Conservation (phyloP, 1,140 invertebrate species). For the Trigoniulus corallinus region DNA sequence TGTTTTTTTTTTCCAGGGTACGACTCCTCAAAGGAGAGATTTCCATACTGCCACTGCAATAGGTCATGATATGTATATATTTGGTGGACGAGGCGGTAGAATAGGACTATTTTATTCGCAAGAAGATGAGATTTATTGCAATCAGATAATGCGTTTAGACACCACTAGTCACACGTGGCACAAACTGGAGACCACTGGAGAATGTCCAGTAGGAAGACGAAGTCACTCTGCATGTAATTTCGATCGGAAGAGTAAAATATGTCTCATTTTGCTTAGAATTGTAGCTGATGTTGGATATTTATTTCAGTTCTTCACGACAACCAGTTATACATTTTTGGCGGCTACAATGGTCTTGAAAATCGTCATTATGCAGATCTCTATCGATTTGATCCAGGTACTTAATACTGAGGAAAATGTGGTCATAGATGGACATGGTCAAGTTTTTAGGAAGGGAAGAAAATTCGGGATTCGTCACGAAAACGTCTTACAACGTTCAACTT, state of each 20-base stretch:
- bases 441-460: too few species aligned
- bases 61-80: constrained; percentile 60
- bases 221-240: constrained; percentile 70
- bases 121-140: constrained; percentile 53
- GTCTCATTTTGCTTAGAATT: too few species aligned
- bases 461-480: too few species aligned
- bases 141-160: constrained; percentile 58
- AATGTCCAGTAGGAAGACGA: constrained; percentile 48
- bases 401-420: not conserved
- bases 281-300: too few species aligned
- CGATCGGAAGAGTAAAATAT: too few species aligned
- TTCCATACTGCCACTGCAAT: constrained; percentile 69
- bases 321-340: constrained; percentile 70
- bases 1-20: constrained; percentile 31
- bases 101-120: constrained; percentile 42
- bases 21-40: constrained; percentile 52
- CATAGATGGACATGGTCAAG: constrained; percentile 2
- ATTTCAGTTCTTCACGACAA: constrained; percentile 52
- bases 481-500: too few species aligned
- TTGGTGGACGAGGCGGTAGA: constrained; percentile 60
- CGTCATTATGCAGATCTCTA: constrained; percentile 68
- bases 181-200: constrained; percentile 34
- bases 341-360: constrained; percentile 55
- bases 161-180: constrained; percentile 48
- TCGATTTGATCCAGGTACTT: constrained; percentile 40